Conservation (phyloP, 2,113 vertebrate genomes). For the Chrysemys picta region DNA sequence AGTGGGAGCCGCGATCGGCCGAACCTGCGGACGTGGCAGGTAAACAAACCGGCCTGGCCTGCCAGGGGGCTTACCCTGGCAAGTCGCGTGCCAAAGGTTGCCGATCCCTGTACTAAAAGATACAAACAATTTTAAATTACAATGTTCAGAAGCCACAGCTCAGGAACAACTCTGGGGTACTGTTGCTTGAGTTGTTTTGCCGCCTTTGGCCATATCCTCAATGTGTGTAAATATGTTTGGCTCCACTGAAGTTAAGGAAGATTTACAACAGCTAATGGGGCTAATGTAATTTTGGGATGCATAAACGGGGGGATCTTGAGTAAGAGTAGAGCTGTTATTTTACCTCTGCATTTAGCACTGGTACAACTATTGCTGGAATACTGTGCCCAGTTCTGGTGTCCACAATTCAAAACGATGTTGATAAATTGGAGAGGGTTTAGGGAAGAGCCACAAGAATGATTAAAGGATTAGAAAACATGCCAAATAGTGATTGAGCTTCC, state of each 20-base stretch:
- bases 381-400: not conserved
- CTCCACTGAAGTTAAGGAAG: not conserved
- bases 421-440: not conserved
- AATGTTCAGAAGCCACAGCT: not conserved
- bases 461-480: not conserved
- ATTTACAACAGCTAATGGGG: not conserved
- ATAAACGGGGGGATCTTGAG: not conserved
- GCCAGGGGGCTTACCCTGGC: no score
- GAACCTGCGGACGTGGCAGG: no score
- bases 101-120: not conserved
- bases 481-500: not conserved
- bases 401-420: not conserved
- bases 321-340: not conserved
- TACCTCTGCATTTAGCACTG: not conserved
- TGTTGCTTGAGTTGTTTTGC: not conserved
- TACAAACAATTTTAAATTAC: not conserved
- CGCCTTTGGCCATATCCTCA: not conserved
- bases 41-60: no score
- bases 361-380: not conserved
- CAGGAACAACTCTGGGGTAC: not conserved
- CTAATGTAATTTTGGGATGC: not conserved
- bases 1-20: no score
- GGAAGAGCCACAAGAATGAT: not conserved
- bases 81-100: no score
- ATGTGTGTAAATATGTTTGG: not conserved